Evolutionary conservation across 2,113 vertebrate species (phyloP), one percentile per base, ranked within the genome.

Genomic region (Elgaria multicarinata): DNA sequence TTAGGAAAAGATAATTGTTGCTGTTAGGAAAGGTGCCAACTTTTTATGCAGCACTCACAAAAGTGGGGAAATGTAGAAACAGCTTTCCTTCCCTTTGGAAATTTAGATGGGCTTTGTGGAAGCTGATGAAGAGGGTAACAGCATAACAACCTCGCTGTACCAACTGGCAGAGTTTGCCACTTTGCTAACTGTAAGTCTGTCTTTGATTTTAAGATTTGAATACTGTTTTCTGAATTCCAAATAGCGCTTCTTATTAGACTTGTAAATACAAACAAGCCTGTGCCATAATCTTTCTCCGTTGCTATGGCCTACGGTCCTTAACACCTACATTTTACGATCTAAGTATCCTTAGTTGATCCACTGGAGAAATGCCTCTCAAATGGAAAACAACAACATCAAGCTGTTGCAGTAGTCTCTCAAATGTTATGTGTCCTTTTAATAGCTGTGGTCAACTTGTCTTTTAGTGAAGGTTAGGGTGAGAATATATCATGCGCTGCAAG

Each of bases 1-100:
- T 90, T 87, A 90, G 83, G 92, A 39, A 93, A 92, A 89, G 72
- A 74, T 91, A 92, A 88, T 50, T 91, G 87, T 86, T 1, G 0
- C 69, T 89, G 90, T 87, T 39, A 72, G 16, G 76, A 90, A 87
- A 92, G 7, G 1, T 66, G 86, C 14, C 50, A 76, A 42, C 76
- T 20, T 80, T 90, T 12, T 90, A 50, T 33, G 26, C 44, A 24
- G 86, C 42, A 44, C 36, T 88, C 44, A n/a, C 86, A 92, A 87
- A 90, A 55, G 50, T 78, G 62, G 55, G 39, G 89, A 80, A 46
- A 72, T 76, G 26, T 88, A 62, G 79, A 82, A 36, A 46, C 94
- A 58, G 24, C 85, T 89, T 92, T 58, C 39, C 18, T 39, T 90
- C n/a, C 16, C 78, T 86, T 92, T 2, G 62, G 50, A 81, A 86